Conservation (phyloP, 2,797 vertebrate species). For the Tolypeutes matacus region DNA sequence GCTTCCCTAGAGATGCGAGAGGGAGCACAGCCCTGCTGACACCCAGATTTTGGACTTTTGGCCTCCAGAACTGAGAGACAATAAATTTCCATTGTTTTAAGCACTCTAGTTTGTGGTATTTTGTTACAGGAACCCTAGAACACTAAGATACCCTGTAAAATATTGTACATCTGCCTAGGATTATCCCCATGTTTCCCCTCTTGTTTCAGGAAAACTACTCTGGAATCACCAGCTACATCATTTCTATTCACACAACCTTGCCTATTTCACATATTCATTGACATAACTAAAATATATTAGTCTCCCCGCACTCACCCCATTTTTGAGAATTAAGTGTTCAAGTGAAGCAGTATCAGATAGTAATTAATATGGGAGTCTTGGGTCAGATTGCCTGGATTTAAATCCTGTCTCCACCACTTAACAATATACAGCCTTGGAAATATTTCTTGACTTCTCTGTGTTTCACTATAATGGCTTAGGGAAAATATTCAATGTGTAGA, state of each 20-base stretch:
- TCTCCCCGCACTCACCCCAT: not conserved
- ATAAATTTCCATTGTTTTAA: too few relatives aligned
- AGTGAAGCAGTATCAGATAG: not conserved
- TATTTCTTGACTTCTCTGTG: not conserved
- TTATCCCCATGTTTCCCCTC: not conserved
- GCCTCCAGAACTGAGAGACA: too few relatives aligned
- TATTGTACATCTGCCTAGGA: not conserved
- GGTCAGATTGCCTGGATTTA: not conserved
- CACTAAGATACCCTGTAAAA: not conserved
- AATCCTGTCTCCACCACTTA: not conserved
- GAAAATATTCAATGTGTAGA: not conserved
- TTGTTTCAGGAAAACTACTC: slow-evolving; percentile 19
- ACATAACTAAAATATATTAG: not conserved
- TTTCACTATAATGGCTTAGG: not conserved
- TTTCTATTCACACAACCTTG: not conserved
- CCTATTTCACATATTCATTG: not conserved
- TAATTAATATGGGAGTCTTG: not conserved
- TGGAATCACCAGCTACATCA: not conserved
- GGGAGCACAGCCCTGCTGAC: too few relatives aligned
- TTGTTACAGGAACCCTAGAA: too few relatives aligned
- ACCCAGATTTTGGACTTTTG: too few relatives aligned
- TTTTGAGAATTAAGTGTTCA: slow-evolving; percentile 34
- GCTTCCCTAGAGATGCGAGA: too few relatives aligned
- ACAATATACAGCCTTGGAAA: not conserved
- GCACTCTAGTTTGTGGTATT: too few relatives aligned